phyloP scores from a whole-genome alignment of 1,140 invertebrate genomes.

The Apis florea region DNA sequence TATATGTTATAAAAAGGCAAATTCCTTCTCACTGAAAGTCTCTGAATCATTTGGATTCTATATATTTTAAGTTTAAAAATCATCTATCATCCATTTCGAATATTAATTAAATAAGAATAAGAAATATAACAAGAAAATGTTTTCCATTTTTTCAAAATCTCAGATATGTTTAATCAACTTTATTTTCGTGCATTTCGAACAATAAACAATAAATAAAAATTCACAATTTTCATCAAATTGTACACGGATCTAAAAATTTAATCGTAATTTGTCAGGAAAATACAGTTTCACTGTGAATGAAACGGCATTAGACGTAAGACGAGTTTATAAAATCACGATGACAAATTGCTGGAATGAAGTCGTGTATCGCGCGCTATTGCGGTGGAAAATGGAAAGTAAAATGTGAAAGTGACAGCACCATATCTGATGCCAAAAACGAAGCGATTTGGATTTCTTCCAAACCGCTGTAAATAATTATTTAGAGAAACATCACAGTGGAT shows the following conservation, averaged over 20 bases:
- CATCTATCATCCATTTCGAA: too few species aligned
- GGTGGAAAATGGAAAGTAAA: conserved; percentile 21
- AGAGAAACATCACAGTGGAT: conserved; percentile 5
- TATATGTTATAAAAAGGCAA: too few species aligned
- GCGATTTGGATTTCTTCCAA: conserved; percentile 12
- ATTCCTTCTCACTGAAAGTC: too few species aligned
- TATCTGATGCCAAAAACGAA: conserved; percentile 13
- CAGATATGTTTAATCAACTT: too few species aligned
- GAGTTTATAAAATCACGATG: conserved; percentile 19
- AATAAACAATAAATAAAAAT: background rate
- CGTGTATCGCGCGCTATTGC: background rate
- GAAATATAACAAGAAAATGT: too few species aligned
- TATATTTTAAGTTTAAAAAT: too few species aligned
- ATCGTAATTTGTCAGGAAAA: background rate
- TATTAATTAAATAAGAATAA: too few species aligned
- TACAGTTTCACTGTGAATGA: background rate
- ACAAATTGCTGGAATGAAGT: conserved; percentile 15
- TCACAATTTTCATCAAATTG: background rate
- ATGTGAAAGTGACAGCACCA: conserved; percentile 33
- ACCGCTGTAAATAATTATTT: conserved; percentile 30
- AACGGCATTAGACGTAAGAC: background rate
- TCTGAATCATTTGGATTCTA: too few species aligned
- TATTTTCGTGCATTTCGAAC: too few species aligned
- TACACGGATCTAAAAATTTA: background rate
- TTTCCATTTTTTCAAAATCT: too few species aligned